Evolutionary conservation across 2,113 vertebrate genomes (phyloP), one percentile per base, ranked within the genome.

Genomic region (Dinomys branickii): DNA sequence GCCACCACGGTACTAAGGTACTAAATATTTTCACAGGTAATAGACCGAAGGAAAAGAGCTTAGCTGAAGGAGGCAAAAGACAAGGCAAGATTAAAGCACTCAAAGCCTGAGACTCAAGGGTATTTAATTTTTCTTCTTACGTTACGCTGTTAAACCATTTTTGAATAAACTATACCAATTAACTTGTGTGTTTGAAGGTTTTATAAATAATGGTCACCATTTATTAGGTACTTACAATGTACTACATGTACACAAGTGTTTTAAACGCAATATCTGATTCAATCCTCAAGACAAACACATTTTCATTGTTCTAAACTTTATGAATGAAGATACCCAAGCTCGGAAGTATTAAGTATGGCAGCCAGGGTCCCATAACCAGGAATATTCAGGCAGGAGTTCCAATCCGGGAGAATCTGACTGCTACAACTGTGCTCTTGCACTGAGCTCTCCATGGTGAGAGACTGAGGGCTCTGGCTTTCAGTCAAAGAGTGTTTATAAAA

Each of bases 401-500:
- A 90, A 73, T 75, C 35, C 63, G 71, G 59, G 54, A 87, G 3
- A 19, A 44, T 56, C 44, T 77, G 56, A 88, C 38, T 71, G 78
- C 41, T 17, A 94, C n/a, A 33, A 65, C 3, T 50, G 41, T 78
- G 75, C 75, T 50, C 24, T 94, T 83, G 13, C 61, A 2, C 67
- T 41, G 12, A 30, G 7, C 35, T 92, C 22, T 91, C 9, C 35
- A 56, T 6, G 3, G 24, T 54, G 50, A 85, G 92, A 91, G 41
- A 75, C 13, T 58, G 38, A 20, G 33, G 86, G 91, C 69, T 83
- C 91, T 91, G 59, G 14, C 75, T 85, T 96, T 50, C 56, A 86
- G 81, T 90, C 65, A 85, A 92, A 63, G 90, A 83, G 52, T 96
- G 12, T 97, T 90, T 85, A 73, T 73, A 82, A 85, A 89, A 67